Conservation (phyloP, 2,888 invertebrate genomes). For the Exocentrus adspersus region DNA sequence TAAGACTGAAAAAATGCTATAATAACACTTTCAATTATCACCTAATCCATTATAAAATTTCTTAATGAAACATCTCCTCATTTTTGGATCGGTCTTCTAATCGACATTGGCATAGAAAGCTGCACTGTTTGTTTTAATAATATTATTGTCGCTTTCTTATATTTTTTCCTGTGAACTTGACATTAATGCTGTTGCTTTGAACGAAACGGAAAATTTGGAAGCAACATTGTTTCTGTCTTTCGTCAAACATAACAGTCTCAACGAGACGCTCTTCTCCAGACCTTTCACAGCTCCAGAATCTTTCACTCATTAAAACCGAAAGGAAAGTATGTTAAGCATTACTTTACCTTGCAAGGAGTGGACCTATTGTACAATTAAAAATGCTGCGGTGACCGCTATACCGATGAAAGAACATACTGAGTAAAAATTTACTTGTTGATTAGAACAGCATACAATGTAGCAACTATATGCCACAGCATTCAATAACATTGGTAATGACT, state of each 20-base stretch:
- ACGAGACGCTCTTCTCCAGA: not conserved
- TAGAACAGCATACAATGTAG: not conserved
- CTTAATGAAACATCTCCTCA: no score
- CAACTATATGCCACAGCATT: not conserved
- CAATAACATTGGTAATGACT: not conserved
- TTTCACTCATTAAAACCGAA: constrained; percentile 3
- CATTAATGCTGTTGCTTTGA: no score
- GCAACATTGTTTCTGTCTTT: no score
- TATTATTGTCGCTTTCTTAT: no score
- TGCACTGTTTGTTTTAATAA: no score
- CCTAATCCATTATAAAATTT: no score
- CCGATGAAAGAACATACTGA: not conserved
- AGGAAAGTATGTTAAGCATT: constrained; percentile 23
- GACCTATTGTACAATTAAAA: constrained; percentile 4
- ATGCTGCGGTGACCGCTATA: not conserved
- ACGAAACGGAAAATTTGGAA: no score
- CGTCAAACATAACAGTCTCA: not conserved
- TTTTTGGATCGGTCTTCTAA: no score
- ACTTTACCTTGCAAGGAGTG: not conserved
- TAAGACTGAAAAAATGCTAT: no score
- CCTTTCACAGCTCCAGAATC: constrained; percentile 21
- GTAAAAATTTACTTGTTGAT: not conserved
- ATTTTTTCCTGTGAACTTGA: no score
- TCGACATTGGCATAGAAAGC: no score
- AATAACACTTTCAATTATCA: no score